Base-by-base conservation (phyloP, 2,888 invertebrate species). In the Podotricha telesiphe region DNA sequence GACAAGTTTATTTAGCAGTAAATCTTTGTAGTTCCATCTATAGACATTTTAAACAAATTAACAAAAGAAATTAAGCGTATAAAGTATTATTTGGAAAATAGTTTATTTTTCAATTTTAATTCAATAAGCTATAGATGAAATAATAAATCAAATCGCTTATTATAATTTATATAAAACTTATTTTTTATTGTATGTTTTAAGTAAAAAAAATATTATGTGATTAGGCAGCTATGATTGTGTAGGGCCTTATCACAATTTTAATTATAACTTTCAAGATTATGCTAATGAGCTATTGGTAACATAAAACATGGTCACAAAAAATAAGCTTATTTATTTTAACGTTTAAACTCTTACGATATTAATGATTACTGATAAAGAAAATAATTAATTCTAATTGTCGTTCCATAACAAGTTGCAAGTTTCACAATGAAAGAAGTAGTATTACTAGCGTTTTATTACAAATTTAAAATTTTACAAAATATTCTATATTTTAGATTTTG, bases 231-330 rank as follows among this genome's bases (percentile, higher is more conserved):
- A 61, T 61, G 61, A 17, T 50, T 64, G 53, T 68, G 48, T 34
- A 17, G 10, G 28, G 19, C 53, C 42, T 69, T 74, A 74, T 73
- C 71, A 45, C 61, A 56, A 15, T 55, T 65, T 65, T 68, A 48
- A 69, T 73, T 61, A 68, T 42, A 56, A 65, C 28, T 61, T 67
- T 61, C 61, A 68, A 70, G 70, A 72, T 74, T 70, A 72, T 53
- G 19, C 65, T 75, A 74, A 75, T 75, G 67, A 73, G 51, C 69
- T 42, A 59, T 65, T 67, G 59, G 28, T 68, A 45, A 45, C 69
- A 64, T 40, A 55, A 45, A 66, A 66, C 7, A 64, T 59, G 42
- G 19, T 22, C 15, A 47, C 17, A 45, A 48, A 69, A 53, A 45
- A 34, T 13, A 48, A 4, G 17, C 11, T 5, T 34, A 37, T 48